A percentile compares a stretch with the other conserved stretches of the same genome.
Conservation (phyloP, 2,113 vertebrate species). For the Percopsis transmontana region DNA sequence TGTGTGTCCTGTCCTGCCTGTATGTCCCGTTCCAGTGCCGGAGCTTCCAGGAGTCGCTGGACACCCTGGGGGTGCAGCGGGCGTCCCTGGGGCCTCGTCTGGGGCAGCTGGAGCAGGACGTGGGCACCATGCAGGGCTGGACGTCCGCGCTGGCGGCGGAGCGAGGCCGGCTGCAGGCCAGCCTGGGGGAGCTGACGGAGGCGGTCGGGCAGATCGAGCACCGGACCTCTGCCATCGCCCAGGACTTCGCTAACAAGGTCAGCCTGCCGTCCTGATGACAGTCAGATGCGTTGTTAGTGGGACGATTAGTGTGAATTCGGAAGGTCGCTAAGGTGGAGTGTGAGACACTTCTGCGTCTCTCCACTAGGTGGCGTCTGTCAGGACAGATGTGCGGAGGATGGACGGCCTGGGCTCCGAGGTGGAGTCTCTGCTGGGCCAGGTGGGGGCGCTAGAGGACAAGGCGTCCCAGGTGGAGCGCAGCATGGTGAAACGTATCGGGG, state of each 20-base stretch:
- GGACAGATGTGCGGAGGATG: constrained; percentile 91
- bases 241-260: constrained; percentile 74
- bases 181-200: constrained; percentile 74
- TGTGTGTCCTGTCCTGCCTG: not conserved
- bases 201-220: constrained; percentile 79
- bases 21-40: constrained; percentile 78
- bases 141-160: constrained; percentile 72
- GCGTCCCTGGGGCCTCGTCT: constrained; percentile 69
- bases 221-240: constrained; percentile 75
- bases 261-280: not conserved
- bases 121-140: constrained; percentile 78
- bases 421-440: constrained; percentile 76
- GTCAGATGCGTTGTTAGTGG: no score
- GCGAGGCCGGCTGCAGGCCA: constrained; percentile 75
- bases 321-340: no score
- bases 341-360: not conserved
- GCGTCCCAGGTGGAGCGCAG: constrained; percentile 78
- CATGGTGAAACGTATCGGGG: constrained; percentile 84
- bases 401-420: constrained; percentile 86
- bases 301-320: no score
- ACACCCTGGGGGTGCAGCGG: constrained; percentile 70
- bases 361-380: constrained; percentile 80
- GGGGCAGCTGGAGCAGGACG: constrained; percentile 79
- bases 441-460: constrained; percentile 81
- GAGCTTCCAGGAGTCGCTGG: constrained; percentile 75